Percentiles rank a stretch among this genome's conserved stretches.
phyloP scores from a whole-genome alignment of 2,797 vertebrate species.

The Pseudochaenichthys georgianus region DNA sequence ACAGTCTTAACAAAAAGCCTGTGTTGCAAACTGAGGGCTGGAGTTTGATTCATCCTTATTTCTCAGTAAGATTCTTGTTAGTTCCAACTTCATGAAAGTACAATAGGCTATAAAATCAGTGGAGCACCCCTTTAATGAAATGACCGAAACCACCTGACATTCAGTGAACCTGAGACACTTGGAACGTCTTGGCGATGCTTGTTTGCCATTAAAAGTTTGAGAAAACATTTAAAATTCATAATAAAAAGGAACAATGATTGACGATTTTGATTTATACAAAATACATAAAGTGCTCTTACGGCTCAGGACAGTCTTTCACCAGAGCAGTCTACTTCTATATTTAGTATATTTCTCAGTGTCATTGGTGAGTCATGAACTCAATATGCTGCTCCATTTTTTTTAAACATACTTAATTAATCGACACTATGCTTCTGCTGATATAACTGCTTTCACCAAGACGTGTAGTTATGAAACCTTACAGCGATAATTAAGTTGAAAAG shows the following conservation, averaged over 20 bases:
- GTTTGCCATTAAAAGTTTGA: not conserved
- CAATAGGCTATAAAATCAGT: not conserved
- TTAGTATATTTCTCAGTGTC: not conserved
- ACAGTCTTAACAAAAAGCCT: not conserved
- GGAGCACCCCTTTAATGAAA: not conserved
- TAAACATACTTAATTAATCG: not conserved
- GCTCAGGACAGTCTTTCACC: not conserved
- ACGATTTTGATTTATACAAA: not conserved
- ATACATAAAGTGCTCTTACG: not conserved
- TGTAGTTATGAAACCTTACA: not conserved
- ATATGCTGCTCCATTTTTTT: not conserved
- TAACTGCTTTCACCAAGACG: not conserved
- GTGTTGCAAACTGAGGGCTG: not conserved
- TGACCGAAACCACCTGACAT: not conserved
- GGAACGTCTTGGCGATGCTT: not conserved
- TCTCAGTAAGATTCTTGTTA: not conserved
- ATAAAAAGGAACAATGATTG: not conserved
- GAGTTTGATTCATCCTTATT: not conserved
- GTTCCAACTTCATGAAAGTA: not conserved
- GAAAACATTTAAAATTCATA: not conserved
- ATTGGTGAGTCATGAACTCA: not conserved
- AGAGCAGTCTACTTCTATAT: not conserved
- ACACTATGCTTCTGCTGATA: constrained; percentile 3
- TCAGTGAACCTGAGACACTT: not conserved
- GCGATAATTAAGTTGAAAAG: too few relatives aligned